Evolutionary conservation across 2,113 vertebrate genomes (phyloP).

Genomic region (Pristiophorus japonicus): DNA sequence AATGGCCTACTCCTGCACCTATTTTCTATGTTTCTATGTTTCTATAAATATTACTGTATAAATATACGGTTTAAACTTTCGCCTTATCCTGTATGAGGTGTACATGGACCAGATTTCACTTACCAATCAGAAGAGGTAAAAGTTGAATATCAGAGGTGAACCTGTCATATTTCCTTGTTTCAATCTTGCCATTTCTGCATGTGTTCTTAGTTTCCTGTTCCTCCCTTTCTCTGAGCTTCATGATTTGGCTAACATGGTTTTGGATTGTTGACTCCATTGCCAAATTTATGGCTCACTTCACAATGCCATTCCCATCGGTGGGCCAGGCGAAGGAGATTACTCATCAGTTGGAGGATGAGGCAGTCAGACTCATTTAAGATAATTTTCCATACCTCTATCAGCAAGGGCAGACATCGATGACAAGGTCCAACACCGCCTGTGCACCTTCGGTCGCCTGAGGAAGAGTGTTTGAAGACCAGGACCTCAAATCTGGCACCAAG

Average conservation of each 20-base stretch:
- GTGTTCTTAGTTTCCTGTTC: neutral
- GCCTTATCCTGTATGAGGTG: too few species aligned
- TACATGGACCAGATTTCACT: neutral
- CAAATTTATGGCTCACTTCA: neutral
- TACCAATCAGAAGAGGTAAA: neutral
- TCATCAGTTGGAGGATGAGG: neutral
- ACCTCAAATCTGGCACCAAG: too few species aligned
- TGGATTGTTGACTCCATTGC: neutral
- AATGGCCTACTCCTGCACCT: too few species aligned
- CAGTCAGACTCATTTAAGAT: neutral
- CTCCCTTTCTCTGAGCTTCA: neutral
- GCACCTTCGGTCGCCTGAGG: too few species aligned
- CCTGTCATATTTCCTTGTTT: neutral
- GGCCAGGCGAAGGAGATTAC: neutral
- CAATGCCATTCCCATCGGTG: neutral
- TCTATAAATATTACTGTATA: too few species aligned
- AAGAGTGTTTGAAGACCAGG: too few species aligned
- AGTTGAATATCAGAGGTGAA: neutral
- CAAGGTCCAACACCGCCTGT: too few species aligned
- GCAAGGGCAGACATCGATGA: too few species aligned
- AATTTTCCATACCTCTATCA: too few species aligned
- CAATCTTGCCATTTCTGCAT: neutral
- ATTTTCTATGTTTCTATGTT: too few species aligned
- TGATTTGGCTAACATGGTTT: neutral
- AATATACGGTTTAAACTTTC: neutral